Evolutionary conservation across 1,140 invertebrate species (phyloP).

Genomic region (Agrypnia vestita): DNA sequence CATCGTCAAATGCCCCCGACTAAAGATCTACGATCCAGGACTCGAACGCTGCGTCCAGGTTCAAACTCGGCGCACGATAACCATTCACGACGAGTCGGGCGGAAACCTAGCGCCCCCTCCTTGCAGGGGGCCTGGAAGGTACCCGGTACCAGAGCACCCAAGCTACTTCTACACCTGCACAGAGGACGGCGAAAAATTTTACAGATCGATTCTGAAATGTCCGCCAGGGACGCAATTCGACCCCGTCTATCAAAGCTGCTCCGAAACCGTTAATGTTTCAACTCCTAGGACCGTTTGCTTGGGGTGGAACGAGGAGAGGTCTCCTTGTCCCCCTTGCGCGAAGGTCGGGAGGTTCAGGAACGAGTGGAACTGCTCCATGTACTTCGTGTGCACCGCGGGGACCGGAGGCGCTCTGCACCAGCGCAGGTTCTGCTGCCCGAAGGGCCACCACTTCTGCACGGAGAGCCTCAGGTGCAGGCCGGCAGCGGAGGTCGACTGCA

Average conservation of each 20-base stretch:
- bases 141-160: slow-evolving; percentile 62
- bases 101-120: slow-evolving; percentile 49
- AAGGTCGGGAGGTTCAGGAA: slow-evolving; percentile 64
- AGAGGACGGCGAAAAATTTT: slow-evolving; percentile 54
- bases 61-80: slow-evolving; percentile 42
- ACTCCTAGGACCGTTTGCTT: slow-evolving; percentile 60
- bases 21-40: slow-evolving; percentile 60
- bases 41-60: slow-evolving; percentile 49
- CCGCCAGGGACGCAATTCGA: slow-evolving; percentile 64
- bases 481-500: slow-evolving; percentile 51
- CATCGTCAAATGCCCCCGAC: slow-evolving; percentile 65
- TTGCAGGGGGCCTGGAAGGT: slow-evolving; percentile 63
- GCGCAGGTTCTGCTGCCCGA: slow-evolving; percentile 63
- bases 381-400: slow-evolving; percentile 66
- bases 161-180: slow-evolving; percentile 66
- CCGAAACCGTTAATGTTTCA: slow-evolving; percentile 59
- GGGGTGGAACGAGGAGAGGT: slow-evolving; percentile 47
- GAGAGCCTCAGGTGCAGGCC: slow-evolving; percentile 49
- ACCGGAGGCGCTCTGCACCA: slow-evolving; percentile 64
- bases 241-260: slow-evolving; percentile 61
- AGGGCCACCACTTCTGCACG: slow-evolving; percentile 46
- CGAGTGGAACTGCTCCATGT: slow-evolving; percentile 65
- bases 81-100: slow-evolving; percentile 50
- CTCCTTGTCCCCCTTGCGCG: slow-evolving; percentile 65
- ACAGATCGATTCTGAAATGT: slow-evolving; percentile 63